Conservation (phyloP, 2,797 vertebrate genomes). For the Selene dorsalis region DNA sequence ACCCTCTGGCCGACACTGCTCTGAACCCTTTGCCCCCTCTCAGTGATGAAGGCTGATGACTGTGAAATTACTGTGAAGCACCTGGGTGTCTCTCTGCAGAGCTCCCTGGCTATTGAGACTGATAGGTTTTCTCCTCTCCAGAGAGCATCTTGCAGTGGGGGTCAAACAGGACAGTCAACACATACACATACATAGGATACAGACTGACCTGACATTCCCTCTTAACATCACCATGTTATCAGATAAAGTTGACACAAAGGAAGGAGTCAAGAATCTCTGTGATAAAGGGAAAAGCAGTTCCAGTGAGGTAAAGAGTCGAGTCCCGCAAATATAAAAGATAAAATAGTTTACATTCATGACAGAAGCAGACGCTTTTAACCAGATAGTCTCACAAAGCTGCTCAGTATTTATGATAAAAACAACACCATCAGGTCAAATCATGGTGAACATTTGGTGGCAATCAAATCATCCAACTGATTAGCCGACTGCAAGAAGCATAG, state of each 20-base stretch:
- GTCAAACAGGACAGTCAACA: conserved; percentile 53
- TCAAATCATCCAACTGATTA: conserved; percentile 21
- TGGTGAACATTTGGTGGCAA: conserved; percentile 10
- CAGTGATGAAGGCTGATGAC: conserved; percentile 60
- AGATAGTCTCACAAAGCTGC: neutral
- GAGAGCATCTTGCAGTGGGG: conserved; percentile 45
- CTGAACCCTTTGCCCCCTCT: conserved; percentile 55
- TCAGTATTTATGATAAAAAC: conserved; percentile 7
- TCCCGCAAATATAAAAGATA: neutral
- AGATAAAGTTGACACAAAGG: conserved; percentile 27
- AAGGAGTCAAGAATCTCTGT: conserved; percentile 8
- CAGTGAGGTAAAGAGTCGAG: neutral
- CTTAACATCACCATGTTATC: conserved; percentile 17
- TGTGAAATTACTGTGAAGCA: conserved; percentile 75
- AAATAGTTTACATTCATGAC: neutral
- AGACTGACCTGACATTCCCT: conserved; percentile 20
- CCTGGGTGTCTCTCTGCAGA: conserved; percentile 46
- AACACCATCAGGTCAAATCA: neutral
- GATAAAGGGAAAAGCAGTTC: neutral
- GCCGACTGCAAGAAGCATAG: neutral
- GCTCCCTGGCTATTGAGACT: conserved; percentile 53
- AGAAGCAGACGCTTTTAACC: neutral
- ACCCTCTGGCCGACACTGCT: conserved; percentile 23
- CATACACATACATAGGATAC: neutral
- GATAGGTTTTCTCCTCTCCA: conserved; percentile 63